Evolutionary conservation across 1,140 invertebrate genomes (phyloP), one percentile per base, ranked within the genome.

Genomic region (Triops cancriformis): DNA sequence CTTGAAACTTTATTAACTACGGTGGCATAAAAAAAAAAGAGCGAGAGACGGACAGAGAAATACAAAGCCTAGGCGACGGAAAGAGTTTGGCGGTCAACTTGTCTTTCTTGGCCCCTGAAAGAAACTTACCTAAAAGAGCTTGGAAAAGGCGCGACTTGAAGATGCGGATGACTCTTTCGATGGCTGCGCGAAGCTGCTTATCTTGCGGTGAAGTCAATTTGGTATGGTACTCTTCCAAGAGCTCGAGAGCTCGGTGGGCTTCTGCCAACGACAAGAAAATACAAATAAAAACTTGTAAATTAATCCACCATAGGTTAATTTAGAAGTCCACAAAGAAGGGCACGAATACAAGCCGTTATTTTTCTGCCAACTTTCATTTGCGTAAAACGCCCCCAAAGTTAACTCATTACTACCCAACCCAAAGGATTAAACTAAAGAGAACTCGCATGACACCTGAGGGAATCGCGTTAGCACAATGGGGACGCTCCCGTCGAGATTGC

Each of bases 141-240:
- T 98, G 96, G 88, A 99, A 98, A 76, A 99, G 90, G 80, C 95
- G 88, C 80, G 94, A 97, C 86, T 98, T 98, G 89, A 98, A 98
- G 85, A 98, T 98, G 79, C 94, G 89, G 83, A 98, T 98, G 82
- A 99, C 96, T 81, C 96, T 89, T 87, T 99, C 96, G 83, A 98
- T 98, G 80, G 96, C 96, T 80, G 94, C 91, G 81, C 95, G 89
- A 73, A 98, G 89, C 82, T 97, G 95, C 82, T 95, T 93, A 86
- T 98, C 95, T 84, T 97, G 93, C 26, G 95, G 93, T 83, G 92
- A 92, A 72, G 90, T 93, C 81, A 98, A 87, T 84, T 96, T 94
- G 78, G 92, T 91, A 85, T 98, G 95, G 86, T 98, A 98, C 85
- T 98, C 97, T 87, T 99, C 97, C 82, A 99, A 89, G 81, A 98